Base-by-base conservation (phyloP, 2,113 vertebrate genomes). In the Melanerpes formicivorus region DNA sequence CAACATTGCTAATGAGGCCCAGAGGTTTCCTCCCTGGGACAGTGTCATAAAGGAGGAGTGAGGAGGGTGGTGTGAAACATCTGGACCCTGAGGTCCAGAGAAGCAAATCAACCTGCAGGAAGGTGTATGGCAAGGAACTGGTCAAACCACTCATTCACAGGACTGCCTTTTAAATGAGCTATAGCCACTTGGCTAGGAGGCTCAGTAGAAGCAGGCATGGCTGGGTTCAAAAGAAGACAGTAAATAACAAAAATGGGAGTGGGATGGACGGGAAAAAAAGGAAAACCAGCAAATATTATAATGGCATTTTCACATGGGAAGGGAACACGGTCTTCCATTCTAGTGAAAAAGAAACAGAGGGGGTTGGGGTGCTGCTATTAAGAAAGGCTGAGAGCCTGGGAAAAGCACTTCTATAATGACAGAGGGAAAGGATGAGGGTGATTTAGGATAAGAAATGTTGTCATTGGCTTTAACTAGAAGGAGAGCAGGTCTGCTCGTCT, bases 401-500 rank as follows among this genome's bases (percentile, higher is more conserved):
- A 96, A 95, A 95, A 93, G 66, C 82, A 46, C 50, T 93, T 85
- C 66, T 95, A 14, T 90, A 92, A 75, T 93, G 91, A 93, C 69
- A 93, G 65, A 95, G 82, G 87, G 87, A 95, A 96, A 88, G 93
- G 93, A 95, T 84, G 83, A 90, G 94, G 50, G 83, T 96, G 94
- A 95, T 96, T 93, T 96, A 95, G 95, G 93, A 95, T 95, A 95
- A 95, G 91, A 93, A 93, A 90, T 96, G 85, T 96, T 96, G 93
- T 96, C 27, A 0, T 96, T 96, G 95, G 91, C 93, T 96, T 95
- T 26, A 3, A 66, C 87, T 93, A 78, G 91, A 80, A 69, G 63
- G 90, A 85, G 50, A 90, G 65, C 90, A 95, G 93, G 93, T 96
- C 85, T 90, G 44, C 59, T 89, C 55, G 82, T 93, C 85, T 56